Percentiles rank a stretch among this genome's conserved stretches.
These are phyloP conservation scores for Euzophera pinguis DNA, from an alignment of 2,888 invertebrate species.

Conservation along the genomic window DNA sequence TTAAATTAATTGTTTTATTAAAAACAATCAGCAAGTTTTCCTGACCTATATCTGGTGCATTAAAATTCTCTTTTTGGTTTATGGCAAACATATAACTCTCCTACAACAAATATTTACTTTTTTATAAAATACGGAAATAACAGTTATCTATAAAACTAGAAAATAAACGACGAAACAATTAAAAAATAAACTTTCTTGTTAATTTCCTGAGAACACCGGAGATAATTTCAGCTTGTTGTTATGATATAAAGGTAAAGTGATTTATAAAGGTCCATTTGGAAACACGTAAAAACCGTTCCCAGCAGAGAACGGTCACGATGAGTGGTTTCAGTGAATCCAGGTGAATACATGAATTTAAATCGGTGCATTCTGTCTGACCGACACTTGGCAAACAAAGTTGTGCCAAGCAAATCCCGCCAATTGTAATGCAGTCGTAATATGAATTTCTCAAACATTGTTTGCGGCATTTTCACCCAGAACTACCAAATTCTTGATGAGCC, in stretches of 20 bases:
- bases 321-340: constrained; percentile 16
- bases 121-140: too few relatives aligned
- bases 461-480: background rate
- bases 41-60: too few relatives aligned
- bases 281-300: constrained; percentile 3
- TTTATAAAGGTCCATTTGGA: background rate
- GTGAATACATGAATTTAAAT: constrained; percentile 24
- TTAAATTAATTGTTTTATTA: too few relatives aligned
- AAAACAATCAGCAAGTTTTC: too few relatives aligned
- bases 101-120: too few relatives aligned
- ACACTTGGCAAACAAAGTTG: constrained; percentile 22
- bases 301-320: constrained; percentile 14
- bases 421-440: background rate
- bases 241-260: background rate
- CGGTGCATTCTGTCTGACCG: constrained; percentile 19
- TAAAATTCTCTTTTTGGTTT: too few relatives aligned
- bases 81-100: too few relatives aligned
- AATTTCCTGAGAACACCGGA: too few relatives aligned
- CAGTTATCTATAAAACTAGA: too few relatives aligned
- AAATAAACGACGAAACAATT: too few relatives aligned
- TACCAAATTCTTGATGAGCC: too few relatives aligned
- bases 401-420: constrained; percentile 19
- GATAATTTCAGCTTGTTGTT: background rate
- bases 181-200: too few relatives aligned
- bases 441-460: background rate